A percentile compares a stretch with the other conserved stretches of the same genome.
Evolutionary conservation across 1,140 invertebrate species (phyloP).

Genomic region (Drosophila ogumai): DNA sequence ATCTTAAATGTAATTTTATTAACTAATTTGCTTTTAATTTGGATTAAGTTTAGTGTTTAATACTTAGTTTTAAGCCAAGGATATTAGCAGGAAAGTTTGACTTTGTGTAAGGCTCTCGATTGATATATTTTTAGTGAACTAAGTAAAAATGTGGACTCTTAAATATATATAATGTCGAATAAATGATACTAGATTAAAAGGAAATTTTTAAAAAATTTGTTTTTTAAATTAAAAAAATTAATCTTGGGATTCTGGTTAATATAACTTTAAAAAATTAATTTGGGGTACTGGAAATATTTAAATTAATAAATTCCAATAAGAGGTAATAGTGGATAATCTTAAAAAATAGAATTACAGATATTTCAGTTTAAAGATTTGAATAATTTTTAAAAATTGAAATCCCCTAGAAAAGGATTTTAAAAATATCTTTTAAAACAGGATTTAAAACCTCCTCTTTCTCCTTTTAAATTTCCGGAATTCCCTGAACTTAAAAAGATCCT

Average conservation of each 20-base stretch:
- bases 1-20: constrained; percentile 46
- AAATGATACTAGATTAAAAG: constrained; percentile 68
- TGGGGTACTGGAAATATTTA: not conserved
- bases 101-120: constrained; percentile 59
- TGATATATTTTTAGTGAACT: constrained; percentile 30
- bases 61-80: constrained; percentile 44
- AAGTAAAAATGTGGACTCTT: constrained; percentile 63
- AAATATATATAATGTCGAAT: constrained; percentile 69
- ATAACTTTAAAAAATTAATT: too few species aligned
- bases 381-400: too few species aligned
- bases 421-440: too few species aligned
- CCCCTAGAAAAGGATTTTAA: not conserved
- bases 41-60: constrained; percentile 27
- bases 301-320: too few species aligned
- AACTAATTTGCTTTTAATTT: constrained; percentile 62
- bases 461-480: constrained; percentile 9
- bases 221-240: not conserved
- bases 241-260: too few species aligned
- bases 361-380: too few species aligned
- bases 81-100: constrained; percentile 75
- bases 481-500: not conserved
- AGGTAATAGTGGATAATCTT: not conserved
- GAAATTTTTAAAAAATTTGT: not conserved
- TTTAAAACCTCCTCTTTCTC: not conserved
- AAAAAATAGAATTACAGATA: not conserved